These are phyloP conservation scores for Polyploca ridens DNA, from an alignment of 2,888 invertebrate species.

Conservation along the genomic window DNA sequence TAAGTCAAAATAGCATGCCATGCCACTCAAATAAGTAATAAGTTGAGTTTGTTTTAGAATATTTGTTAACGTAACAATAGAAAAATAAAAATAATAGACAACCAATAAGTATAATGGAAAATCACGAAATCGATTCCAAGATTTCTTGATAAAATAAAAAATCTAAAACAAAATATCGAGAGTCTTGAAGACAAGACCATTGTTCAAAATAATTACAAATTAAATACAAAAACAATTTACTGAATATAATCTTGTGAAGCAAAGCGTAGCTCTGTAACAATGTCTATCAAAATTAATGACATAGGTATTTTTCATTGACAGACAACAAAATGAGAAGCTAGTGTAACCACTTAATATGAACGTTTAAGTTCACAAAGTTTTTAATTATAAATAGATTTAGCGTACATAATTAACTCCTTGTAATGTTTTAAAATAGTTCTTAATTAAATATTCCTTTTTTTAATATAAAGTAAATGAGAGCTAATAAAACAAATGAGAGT, in stretches of 20 bases:
- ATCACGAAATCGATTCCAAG: slow-evolving; percentile 81
- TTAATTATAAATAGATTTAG: slow-evolving; percentile 35
- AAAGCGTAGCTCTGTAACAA: slow-evolving; percentile 16
- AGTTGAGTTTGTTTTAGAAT: slow-evolving; percentile 33
- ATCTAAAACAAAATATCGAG: slow-evolving; percentile 27
- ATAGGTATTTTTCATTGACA: slow-evolving; percentile 16
- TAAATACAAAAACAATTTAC: background rate
- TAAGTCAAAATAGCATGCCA: slow-evolving; percentile 60
- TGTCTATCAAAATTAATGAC: slow-evolving; percentile 11
- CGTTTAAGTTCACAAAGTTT: slow-evolving; percentile 39
- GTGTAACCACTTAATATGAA: slow-evolving; percentile 48
- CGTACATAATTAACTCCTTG: slow-evolving; percentile 80
- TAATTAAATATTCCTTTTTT: slow-evolving; percentile 57
- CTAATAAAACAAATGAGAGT: slow-evolving; percentile 34
- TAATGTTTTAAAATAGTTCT: slow-evolving; percentile 79
- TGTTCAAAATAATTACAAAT: background rate
- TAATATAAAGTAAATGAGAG: slow-evolving; percentile 45
- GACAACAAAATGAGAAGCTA: slow-evolving; percentile 39
- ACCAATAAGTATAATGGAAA: slow-evolving; percentile 48
- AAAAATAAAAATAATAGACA: slow-evolving; percentile 28
- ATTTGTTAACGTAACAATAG: slow-evolving; percentile 4
- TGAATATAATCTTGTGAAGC: slow-evolving; percentile 10
- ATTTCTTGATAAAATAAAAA: slow-evolving; percentile 32
- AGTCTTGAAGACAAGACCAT: background rate
- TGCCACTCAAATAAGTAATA: slow-evolving; percentile 39